Evolutionary conservation across 2,113 vertebrate genomes (phyloP).

Genomic region (Nannospalax galili): DNA sequence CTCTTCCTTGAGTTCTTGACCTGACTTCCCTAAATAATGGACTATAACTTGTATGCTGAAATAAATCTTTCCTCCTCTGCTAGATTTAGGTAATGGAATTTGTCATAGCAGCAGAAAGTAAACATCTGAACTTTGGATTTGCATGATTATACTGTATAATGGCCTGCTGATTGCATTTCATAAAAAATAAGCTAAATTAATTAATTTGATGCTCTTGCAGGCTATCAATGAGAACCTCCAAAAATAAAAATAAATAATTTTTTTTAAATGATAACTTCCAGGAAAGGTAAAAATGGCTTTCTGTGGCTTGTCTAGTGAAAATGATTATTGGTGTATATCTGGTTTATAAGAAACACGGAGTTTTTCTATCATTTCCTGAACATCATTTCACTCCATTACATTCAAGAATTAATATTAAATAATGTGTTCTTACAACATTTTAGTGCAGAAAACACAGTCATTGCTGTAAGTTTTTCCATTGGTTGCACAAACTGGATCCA

Average conservation of each 20-base stretch:
- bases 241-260: neutral
- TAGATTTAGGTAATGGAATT: neutral
- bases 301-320: neutral
- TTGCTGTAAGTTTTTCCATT: neutral
- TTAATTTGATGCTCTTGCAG: neutral
- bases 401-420: neutral
- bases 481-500: conserved; percentile 11
- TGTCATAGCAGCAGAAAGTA: neutral
- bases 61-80: neutral
- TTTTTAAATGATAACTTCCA: conserved; percentile 2
- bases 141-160: neutral
- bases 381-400: neutral
- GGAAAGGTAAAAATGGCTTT: neutral
- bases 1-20: no score
- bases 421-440: conserved; percentile 21
- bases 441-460: conserved; percentile 41
- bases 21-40: no score
- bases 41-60: neutral
- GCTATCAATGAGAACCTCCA: neutral
- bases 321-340: neutral
- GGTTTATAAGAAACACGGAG: neutral
- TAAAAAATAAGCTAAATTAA: neutral
- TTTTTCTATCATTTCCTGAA: neutral
- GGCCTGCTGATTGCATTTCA: neutral
- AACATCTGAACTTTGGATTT: neutral